Conservation (phyloP, 2,888 invertebrate genomes). For the Cheilosia soror region DNA sequence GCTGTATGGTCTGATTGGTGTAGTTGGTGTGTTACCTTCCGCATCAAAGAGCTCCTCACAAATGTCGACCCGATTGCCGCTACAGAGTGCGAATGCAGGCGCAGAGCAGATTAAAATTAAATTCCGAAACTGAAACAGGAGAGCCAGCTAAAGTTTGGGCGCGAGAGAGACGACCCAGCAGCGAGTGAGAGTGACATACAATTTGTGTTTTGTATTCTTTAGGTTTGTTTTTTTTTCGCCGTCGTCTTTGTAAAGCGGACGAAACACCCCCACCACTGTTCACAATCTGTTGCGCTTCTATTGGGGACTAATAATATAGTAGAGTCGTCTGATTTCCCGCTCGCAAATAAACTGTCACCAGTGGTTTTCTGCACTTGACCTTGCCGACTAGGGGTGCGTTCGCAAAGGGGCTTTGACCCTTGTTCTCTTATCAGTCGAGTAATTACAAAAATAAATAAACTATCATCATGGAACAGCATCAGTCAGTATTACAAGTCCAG, state of each 20-base stretch:
- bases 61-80: slow-evolving; percentile 62
- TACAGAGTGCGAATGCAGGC: slow-evolving; percentile 70
- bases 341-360: slow-evolving; percentile 19
- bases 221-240: slow-evolving; percentile 28
- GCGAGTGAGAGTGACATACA: slow-evolving; percentile 65
- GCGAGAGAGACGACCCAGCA: slow-evolving; percentile 61
- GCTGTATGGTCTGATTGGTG: slow-evolving; percentile 5
- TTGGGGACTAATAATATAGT: slow-evolving; percentile 26
- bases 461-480: neutral
- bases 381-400: slow-evolving; percentile 4
- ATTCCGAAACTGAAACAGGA: slow-evolving; percentile 71
- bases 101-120: slow-evolving; percentile 71
- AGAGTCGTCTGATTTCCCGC: slow-evolving; percentile 4
- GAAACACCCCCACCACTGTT: slow-evolving; percentile 36
- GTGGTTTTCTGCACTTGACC: slow-evolving; percentile 43
- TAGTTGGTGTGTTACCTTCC: slow-evolving; percentile 60
- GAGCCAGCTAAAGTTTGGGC: slow-evolving; percentile 67
- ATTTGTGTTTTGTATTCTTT: slow-evolving; percentile 44
- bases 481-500: slow-evolving; percentile 17
- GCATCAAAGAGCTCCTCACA: slow-evolving; percentile 60
- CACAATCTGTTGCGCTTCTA: slow-evolving; percentile 55
- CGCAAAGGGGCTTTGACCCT: slow-evolving; percentile 19
- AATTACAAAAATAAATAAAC: neutral
- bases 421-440: neutral
- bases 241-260: slow-evolving; percentile 47